Percentiles rank a stretch among this genome's conserved stretches.
These are phyloP conservation scores for Glaucidium brasilianum DNA, from an alignment of 2,113 vertebrate species.

Conservation along the genomic window DNA sequence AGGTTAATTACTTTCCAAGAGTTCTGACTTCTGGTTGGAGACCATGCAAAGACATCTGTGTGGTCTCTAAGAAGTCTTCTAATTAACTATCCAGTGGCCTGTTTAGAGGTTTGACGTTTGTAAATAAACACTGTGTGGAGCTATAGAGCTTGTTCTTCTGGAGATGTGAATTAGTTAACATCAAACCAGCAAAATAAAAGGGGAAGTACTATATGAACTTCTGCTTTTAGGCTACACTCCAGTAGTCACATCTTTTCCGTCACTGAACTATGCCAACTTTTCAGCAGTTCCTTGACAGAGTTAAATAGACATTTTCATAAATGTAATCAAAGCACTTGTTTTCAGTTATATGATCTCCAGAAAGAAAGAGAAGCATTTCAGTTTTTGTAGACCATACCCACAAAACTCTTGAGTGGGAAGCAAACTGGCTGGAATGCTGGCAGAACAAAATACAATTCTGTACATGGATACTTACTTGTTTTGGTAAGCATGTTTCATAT, in stretches of 20 bases:
- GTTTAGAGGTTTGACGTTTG: not conserved
- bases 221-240: not conserved
- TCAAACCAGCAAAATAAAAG: not conserved
- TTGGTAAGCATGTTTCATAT: not conserved
- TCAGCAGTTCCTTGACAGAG: not conserved
- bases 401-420: not conserved
- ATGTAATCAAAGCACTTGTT: not conserved
- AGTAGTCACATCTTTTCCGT: not conserved
- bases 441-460: not conserved
- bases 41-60: not conserved
- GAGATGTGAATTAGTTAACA: not conserved
- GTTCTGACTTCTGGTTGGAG: not conserved
- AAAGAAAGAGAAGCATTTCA: not conserved
- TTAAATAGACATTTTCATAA: not conserved
- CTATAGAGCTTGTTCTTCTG: slow-evolving; percentile 1
- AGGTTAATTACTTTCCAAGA: not conserved
- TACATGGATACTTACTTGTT: not conserved
- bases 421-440: not conserved
- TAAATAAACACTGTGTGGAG: slow-evolving; percentile 33
- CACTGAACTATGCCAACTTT: not conserved
- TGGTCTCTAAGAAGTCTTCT: not conserved
- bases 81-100: not conserved
- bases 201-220: not conserved
- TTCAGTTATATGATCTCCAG: not conserved
- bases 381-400: not conserved